A percentile compares a stretch with the other conserved stretches of the same genome.
Evolutionary conservation across 2,888 invertebrate species (phyloP).

Genomic region (Aphidoletes aphidimyza): DNA sequence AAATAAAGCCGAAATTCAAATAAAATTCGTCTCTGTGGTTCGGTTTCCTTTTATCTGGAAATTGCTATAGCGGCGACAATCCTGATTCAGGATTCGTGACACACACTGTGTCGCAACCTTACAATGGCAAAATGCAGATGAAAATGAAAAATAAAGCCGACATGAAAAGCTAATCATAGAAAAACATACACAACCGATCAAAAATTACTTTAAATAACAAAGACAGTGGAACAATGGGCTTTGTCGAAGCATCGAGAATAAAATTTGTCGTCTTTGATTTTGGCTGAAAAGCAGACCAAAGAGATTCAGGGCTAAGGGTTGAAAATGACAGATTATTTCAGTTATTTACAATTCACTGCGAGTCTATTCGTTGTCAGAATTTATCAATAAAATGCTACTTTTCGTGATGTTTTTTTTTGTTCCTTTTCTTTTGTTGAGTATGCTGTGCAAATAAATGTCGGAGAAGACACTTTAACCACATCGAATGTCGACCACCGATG

Average conservation of each 20-base stretch:
- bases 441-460: not conserved
- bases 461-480: not conserved
- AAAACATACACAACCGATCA: not conserved
- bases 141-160: not conserved
- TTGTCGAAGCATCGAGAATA: not conserved
- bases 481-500: not conserved
- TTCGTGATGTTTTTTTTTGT: not conserved
- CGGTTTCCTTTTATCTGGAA: not conserved
- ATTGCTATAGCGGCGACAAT: not conserved
- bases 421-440: not conserved
- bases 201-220: slow-evolving; percentile 32
- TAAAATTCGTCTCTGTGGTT: not conserved
- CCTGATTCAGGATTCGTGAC: not conserved
- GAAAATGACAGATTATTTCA: slow-evolving; percentile 30
- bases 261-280: not conserved
- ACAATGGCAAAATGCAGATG: not conserved
- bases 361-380: not conserved
- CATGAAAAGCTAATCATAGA: not conserved
- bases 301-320: not conserved
- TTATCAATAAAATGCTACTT: slow-evolving; percentile 35
- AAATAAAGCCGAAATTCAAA: slow-evolving; percentile 31
- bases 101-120: not conserved
- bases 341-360: not conserved
- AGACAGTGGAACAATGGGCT: not conserved
- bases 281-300: not conserved